Percentiles rank a stretch among this genome's conserved stretches.
Conservation (phyloP, 2,888 invertebrate genomes). For the Chloromyia formosa region DNA sequence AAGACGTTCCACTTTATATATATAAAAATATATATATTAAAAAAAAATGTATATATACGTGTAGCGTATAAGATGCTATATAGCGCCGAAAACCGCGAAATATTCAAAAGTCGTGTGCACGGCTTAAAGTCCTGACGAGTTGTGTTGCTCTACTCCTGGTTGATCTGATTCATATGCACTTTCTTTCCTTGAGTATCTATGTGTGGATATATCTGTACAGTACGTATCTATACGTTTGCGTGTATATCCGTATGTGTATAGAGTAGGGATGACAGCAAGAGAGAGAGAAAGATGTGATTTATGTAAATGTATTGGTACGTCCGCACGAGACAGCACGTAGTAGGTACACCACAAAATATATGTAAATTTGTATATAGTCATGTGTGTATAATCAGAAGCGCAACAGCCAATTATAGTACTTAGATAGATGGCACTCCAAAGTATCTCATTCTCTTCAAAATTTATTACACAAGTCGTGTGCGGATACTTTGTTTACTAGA, state of each 20-base stretch:
- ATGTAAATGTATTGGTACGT: conserved; percentile 21
- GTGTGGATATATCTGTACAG: not conserved
- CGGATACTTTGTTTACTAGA: conserved; percentile 19
- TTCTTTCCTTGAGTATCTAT: not conserved
- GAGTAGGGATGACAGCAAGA: no score
- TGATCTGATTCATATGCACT: conserved; percentile 33
- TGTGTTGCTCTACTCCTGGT: not conserved
- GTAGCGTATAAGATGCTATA: no score
- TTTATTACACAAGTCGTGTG: not conserved
- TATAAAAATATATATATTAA: conserved; percentile 19
- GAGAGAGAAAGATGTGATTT: not conserved
- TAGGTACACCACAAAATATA: no score
- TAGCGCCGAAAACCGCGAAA: no score
- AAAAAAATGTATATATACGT: not conserved
- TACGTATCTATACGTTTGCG: not conserved
- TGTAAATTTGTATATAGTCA: conserved; percentile 22
- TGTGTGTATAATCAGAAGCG: conserved; percentile 13
- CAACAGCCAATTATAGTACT: conserved; percentile 38
- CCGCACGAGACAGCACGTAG: conserved; percentile 1
- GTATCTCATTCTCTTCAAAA: no score
- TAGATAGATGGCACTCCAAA: not conserved
- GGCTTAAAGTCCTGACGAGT: conserved; percentile 30
- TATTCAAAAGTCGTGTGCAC: conserved; percentile 21
- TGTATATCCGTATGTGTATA: not conserved
- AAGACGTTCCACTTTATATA: conserved; percentile 31